Percentiles rank a stretch among this genome's conserved stretches.
Evolutionary conservation across 2,797 vertebrate genomes (phyloP).

Genomic region (Arnoldichthys spilopterus): DNA sequence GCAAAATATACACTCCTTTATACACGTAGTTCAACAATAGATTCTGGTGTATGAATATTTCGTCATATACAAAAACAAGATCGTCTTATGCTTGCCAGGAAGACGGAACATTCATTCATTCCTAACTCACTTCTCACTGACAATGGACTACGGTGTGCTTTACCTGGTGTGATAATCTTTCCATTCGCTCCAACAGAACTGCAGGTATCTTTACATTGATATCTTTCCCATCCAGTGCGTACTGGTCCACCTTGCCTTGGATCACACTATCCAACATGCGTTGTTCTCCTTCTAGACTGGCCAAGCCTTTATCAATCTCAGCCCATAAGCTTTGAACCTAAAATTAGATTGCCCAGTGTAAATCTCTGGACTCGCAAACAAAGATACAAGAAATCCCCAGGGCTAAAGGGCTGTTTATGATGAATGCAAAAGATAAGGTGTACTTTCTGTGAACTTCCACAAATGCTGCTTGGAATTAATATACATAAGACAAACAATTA

Average conservation of each 20-base stretch:
- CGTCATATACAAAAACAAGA: neutral
- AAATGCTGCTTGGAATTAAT: too few species aligned
- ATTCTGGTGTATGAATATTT: neutral
- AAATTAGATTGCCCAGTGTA: neutral
- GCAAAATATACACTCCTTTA: neutral
- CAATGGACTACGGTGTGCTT: slow-evolving; percentile 59
- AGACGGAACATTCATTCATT: neutral
- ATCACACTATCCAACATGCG: slow-evolving; percentile 80
- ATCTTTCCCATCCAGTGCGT: slow-evolving; percentile 79
- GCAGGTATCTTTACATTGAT: slow-evolving; percentile 77
- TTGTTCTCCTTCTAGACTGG: slow-evolving; percentile 75
- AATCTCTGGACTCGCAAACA: too few species aligned
- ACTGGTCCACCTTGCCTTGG: slow-evolving; percentile 67
- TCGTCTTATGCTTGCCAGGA: neutral
- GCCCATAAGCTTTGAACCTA: slow-evolving; percentile 87
- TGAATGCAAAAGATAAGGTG: too few species aligned
- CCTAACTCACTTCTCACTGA: too few species aligned
- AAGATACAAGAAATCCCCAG: too few species aligned
- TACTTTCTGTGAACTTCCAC: too few species aligned
- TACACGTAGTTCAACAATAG: neutral
- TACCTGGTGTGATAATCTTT: slow-evolving; percentile 77
- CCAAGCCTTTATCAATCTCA: slow-evolving; percentile 70
- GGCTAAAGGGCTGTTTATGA: too few species aligned
- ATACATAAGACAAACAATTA: too few species aligned
- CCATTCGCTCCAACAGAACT: slow-evolving; percentile 75